Conservation (phyloP, 1,140 invertebrate genomes). For the Goniozus legneri region DNA sequence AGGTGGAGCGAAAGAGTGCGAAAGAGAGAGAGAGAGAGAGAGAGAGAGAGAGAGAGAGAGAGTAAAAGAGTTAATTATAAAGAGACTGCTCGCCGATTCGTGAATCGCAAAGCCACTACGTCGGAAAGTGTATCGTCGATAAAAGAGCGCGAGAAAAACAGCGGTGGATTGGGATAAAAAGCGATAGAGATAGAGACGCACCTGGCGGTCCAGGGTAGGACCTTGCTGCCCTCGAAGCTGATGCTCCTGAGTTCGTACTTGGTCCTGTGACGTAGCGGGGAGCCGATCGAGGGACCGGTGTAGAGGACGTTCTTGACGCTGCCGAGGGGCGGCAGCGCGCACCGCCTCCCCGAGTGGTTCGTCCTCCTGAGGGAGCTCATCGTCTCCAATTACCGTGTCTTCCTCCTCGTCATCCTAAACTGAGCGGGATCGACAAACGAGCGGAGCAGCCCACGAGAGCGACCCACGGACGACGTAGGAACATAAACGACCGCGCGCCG, state of each 20-base stretch:
- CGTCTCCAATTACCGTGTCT: neutral
- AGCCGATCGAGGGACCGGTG: conserved; percentile 25
- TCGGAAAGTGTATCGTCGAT: neutral
- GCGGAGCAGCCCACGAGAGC: neutral
- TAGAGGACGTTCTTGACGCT: conserved; percentile 36
- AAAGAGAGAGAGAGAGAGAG: too few relatives aligned
- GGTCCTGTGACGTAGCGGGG: conserved; percentile 34
- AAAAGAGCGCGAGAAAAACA: too few relatives aligned
- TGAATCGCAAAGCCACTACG: conserved; percentile 1
- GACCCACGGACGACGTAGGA: conserved; percentile 8
- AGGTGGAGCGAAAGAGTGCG: conserved; percentile 12
- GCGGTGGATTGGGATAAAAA: too few relatives aligned
- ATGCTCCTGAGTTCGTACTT: conserved; percentile 53
- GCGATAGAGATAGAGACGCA: conserved; percentile 21
- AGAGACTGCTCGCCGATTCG: conserved; percentile 17
- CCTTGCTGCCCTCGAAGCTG: conserved; percentile 51
- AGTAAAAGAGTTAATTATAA: conserved; percentile 43
- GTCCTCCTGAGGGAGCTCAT: conserved; percentile 41
- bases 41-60: too few relatives aligned
- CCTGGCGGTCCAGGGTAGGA: conserved; percentile 49
- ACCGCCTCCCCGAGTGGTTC: conserved; percentile 31
- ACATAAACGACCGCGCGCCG: conserved; percentile 26
- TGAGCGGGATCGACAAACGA: neutral
- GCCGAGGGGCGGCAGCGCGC: conserved; percentile 35
- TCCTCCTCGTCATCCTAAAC: neutral